Conservation (phyloP, 2,113 vertebrate species). For the Lepus timidus region DNA sequence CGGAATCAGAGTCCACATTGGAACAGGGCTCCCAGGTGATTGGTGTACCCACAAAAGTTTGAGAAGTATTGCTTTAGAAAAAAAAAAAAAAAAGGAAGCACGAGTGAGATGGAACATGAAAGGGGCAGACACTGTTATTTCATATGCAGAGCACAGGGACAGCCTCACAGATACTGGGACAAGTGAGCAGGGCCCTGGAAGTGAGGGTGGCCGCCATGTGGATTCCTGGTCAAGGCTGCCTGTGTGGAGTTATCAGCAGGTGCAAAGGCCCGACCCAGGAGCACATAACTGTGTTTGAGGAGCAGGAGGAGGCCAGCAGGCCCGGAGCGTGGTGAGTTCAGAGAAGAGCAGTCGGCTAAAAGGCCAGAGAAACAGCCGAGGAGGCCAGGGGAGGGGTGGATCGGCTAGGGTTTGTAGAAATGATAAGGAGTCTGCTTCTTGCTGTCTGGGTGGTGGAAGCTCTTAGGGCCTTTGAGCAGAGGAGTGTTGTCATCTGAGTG, state of each 20-base stretch:
- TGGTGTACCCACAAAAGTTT: background rate
- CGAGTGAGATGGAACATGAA: background rate
- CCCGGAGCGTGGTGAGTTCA: background rate
- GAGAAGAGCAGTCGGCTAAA: background rate
- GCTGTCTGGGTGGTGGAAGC: background rate
- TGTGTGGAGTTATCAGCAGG: background rate
- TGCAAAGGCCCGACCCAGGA: slow-evolving; percentile 25
- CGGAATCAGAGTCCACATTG: background rate
- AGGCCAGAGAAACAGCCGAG: background rate
- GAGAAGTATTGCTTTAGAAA: background rate
- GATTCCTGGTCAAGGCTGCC: background rate
- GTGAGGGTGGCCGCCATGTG: background rate
- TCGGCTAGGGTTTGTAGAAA: background rate
- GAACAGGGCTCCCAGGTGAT: background rate
- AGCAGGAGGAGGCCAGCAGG: background rate
- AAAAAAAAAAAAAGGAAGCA: background rate
- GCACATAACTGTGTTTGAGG: background rate
- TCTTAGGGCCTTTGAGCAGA: background rate
- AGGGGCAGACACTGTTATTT: background rate
- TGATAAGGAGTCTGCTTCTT: background rate
- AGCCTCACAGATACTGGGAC: background rate
- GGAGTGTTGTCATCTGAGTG: background rate
- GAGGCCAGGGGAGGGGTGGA: background rate
- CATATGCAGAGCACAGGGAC: background rate
- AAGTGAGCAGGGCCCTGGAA: background rate